Evolutionary conservation across 2,888 invertebrate genomes (phyloP), one percentile per base, ranked within the genome.

Genomic region (Cheilosia vernalis): DNA sequence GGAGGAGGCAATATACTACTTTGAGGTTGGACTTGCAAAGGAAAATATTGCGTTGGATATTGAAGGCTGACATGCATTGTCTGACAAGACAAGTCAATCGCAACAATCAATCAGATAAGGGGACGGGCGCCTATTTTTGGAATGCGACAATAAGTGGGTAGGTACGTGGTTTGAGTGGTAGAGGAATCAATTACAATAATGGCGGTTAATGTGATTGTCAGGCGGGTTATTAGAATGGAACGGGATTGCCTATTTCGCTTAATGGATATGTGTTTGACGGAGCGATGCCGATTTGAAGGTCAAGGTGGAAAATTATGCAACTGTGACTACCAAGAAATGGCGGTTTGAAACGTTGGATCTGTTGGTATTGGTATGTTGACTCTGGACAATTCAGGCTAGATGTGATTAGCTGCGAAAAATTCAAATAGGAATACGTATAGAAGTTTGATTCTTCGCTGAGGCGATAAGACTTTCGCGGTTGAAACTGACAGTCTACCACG

Each of bases 121-220:
- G 51, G 51, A 24, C 13, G 24, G 27, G 24, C 6, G 51, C 13
- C 24, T 60, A 60, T 60, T 27, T 27, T 44, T 27, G 40, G 53
- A 40, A 15, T 17, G 24, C 15, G 51, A 13, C 37, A 17, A 17
- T 49, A 21, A 15, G 13, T 15, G 56, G 6, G 19, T n/a, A n/a
- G n/a, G n/a, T n/a, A n/a, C n/a, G n/a, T n/a, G n/a, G n/a, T 19
- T 17, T 7, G 55, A 27, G 55, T 53, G 40, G 40, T 24, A 2
- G 5, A 27, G 13, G 44, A 47, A 40, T 49, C 58, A 58, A 58
- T 69, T 69, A 47, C n/a, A n/a, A 47, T 21, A 69, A 58, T 69
- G 56, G 47, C 33, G 37, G 33, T 49, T n/a, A 49, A 69, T 44
- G 44, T 19, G 27, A 30, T 37, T 13, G 30, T 15, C 30, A 30